These are phyloP conservation scores for Notolabrus celidotus DNA, from an alignment of 2,797 vertebrate species.

Conservation along the genomic window DNA sequence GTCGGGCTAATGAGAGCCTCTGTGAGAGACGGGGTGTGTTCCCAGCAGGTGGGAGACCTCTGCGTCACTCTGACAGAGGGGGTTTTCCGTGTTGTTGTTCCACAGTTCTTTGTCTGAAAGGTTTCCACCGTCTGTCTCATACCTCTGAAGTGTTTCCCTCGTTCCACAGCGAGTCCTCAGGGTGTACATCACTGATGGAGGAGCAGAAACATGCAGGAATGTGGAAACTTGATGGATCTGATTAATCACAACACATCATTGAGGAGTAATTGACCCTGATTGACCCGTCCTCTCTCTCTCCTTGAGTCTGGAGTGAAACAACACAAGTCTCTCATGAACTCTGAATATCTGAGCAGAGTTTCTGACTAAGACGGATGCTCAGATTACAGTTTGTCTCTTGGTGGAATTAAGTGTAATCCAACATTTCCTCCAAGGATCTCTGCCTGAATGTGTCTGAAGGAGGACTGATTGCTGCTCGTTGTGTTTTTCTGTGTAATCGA, in stretches of 20 bases:
- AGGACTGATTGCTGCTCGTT: slow-evolving; percentile 10
- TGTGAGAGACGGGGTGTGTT: slow-evolving; percentile 58
- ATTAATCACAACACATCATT: neutral
- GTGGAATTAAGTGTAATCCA: slow-evolving; percentile 31
- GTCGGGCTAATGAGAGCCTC: slow-evolving; percentile 68
- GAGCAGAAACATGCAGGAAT: neutral
- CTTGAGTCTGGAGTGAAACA: neutral
- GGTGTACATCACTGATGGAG: neutral
- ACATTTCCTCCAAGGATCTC: slow-evolving; percentile 18
- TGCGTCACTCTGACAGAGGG: slow-evolving; percentile 67
- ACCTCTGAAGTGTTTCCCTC: slow-evolving; percentile 30
- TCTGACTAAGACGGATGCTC: slow-evolving; percentile 42
- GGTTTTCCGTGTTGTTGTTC: slow-evolving; percentile 72
- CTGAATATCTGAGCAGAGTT: neutral
- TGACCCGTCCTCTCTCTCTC: neutral
- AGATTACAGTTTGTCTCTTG: slow-evolving; percentile 16
- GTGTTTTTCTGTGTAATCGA: slow-evolving; percentile 31
- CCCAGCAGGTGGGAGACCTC: slow-evolving; percentile 70
- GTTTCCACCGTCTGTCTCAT: slow-evolving; percentile 37
- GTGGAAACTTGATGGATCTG: neutral
- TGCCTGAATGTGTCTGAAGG: slow-evolving; percentile 21
- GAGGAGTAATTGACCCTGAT: neutral
- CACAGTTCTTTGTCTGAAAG: slow-evolving; percentile 1
- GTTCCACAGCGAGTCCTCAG: neutral
- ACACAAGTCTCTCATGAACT: neutral